Conservation (phyloP, 2,797 vertebrate species). For the Mormyrops attenuatus region DNA sequence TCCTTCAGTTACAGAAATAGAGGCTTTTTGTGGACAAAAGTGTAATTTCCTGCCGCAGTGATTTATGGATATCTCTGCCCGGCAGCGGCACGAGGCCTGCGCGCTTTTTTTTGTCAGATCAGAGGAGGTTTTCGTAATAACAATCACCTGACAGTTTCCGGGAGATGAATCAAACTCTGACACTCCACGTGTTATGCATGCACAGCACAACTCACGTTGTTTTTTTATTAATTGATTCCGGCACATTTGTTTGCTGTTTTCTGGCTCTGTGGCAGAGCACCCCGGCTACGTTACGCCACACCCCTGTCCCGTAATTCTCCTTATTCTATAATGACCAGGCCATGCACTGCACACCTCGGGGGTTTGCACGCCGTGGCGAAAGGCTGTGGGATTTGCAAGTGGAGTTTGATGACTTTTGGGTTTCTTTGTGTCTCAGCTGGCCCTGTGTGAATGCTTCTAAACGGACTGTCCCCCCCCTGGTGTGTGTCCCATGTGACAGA, state of each 20-base stretch:
- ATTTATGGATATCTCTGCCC: background rate
- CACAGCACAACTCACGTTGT: background rate
- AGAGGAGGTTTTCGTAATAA: background rate
- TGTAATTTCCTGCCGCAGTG: constrained; percentile 1
- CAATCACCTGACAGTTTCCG: background rate
- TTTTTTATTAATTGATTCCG: background rate
- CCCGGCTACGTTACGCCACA: background rate
- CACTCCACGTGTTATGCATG: background rate
- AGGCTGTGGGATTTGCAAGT: background rate
- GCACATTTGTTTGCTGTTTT: background rate
- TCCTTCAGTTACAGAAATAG: background rate
- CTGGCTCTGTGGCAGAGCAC: background rate
- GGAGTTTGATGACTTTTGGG: background rate
- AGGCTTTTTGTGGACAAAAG: background rate
- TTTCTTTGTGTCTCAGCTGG: no score
- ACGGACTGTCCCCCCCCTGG: background rate
- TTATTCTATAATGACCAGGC: background rate
- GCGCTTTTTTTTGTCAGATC: background rate
- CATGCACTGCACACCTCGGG: background rate
- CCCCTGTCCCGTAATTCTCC: background rate
- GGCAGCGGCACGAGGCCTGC: background rate
- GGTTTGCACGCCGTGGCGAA: no score
- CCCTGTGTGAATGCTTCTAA: background rate
- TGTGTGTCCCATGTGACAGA: constrained; percentile 55
- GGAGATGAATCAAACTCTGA: background rate